These are phyloP conservation scores for Drosophila koepferae DNA, from an alignment of 2,888 invertebrate genomes.

Conservation along the genomic window DNA sequence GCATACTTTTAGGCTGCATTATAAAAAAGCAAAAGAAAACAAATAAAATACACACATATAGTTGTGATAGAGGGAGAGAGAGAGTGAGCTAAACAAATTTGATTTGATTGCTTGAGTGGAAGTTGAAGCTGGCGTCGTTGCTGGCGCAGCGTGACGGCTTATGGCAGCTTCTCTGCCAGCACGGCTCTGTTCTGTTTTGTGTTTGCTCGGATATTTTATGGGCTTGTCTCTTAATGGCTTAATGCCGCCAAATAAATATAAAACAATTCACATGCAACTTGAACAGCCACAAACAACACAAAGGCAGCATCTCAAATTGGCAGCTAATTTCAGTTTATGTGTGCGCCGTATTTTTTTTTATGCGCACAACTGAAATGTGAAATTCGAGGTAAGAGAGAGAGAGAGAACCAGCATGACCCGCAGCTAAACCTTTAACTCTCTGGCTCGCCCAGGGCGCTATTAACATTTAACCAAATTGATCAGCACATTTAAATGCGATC, in stretches of 20 bases:
- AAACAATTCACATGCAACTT: slow-evolving; percentile 70
- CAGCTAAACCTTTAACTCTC: slow-evolving; percentile 34
- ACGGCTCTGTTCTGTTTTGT: not conserved
- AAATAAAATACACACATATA: slow-evolving; percentile 21
- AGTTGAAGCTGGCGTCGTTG: slow-evolving; percentile 12
- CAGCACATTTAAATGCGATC: slow-evolving; percentile 79
- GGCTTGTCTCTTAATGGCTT: slow-evolving; percentile 70
- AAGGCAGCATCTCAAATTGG: slow-evolving; percentile 69
- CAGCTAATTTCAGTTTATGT: slow-evolving; percentile 76
- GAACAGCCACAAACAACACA: slow-evolving; percentile 42
- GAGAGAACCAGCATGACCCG: slow-evolving; percentile 56
- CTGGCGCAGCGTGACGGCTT: slow-evolving; percentile 52
- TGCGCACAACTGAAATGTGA: slow-evolving; percentile 37
- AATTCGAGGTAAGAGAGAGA: slow-evolving; percentile 4
- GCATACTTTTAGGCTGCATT: slow-evolving; percentile 73
- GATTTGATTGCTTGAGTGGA: slow-evolving; percentile 64
- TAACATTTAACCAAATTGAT: slow-evolving; percentile 79
- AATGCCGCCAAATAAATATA: slow-evolving; percentile 69
- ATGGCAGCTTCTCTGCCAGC: slow-evolving; percentile 16
- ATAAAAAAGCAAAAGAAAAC: slow-evolving; percentile 34
- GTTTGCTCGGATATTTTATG: slow-evolving; percentile 45
- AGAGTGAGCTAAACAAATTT: slow-evolving; percentile 66
- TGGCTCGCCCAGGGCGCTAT: slow-evolving; percentile 69
- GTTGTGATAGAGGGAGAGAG: not conserved
- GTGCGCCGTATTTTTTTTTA: slow-evolving; percentile 65